Evolutionary conservation across 2,113 vertebrate species (phyloP), one percentile per base, ranked within the genome.

Genomic region (Urocitellus parryii): DNA sequence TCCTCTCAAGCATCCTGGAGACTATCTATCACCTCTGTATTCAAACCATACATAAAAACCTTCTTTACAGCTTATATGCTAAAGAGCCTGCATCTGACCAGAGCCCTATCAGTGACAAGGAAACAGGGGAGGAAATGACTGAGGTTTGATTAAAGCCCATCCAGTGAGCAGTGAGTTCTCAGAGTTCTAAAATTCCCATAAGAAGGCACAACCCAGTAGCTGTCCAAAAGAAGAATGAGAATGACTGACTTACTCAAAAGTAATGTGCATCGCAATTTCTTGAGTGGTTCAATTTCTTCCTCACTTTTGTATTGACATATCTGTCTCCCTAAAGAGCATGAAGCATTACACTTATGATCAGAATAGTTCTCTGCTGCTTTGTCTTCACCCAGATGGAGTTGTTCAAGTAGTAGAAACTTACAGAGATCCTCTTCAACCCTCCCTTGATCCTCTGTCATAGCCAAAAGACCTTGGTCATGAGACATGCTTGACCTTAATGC

Each of bases 31-130:
- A 95, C 61, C 81, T 94, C 58, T 27, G 18, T 51, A 87, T 96
- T 93, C 61, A 90, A 93, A 94, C 92, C 63, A 25, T 73, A 80
- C 79, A 96, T 77, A 96, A 96, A 94, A 97, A 37, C 70, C 78
- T 96, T 42, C 42, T 34, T 92, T 95, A 97, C 22, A 3, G 88
- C 87, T 97, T 96, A 96, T 12, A 29, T 83, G 78, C 95, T 22
- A 0, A 80, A 88, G 42, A 68, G 65, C 95, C 51, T 82, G 83
- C 80, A 85, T 90, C 74, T 86, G 92, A 92, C 74, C 88, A 97
- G 97, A 98, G 58, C 84, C 82, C 90, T 67, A 87, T 2, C 4
- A 7, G 84, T 84, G 91, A 98, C 96, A 97, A 95, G 93, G 92
- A 97, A 79, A 88, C 84, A 73, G 76, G 89, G 70, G 51, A 95